Evolutionary conservation across 2,113 vertebrate species (phyloP).

Genomic region (Peromyscus californicus): DNA sequence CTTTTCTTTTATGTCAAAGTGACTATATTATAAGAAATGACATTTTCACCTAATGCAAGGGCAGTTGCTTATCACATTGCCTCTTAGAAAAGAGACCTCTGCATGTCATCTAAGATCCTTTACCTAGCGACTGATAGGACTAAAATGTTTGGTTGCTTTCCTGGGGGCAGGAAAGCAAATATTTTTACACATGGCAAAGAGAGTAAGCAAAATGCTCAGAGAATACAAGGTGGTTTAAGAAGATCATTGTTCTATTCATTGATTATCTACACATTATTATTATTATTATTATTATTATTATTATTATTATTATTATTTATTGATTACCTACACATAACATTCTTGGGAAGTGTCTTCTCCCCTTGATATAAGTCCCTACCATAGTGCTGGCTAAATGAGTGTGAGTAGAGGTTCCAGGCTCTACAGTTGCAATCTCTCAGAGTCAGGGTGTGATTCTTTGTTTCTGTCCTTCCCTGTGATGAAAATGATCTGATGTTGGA

Average conservation of each 20-base stretch:
- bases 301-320: not conserved
- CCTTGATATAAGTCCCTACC: too few species aligned
- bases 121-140: not conserved
- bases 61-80: not conserved
- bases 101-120: not conserved
- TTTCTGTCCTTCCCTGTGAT: not conserved
- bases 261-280: too few species aligned
- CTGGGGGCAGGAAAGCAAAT: not conserved
- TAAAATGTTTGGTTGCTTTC: not conserved
- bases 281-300: too few species aligned
- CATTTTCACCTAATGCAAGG: not conserved
- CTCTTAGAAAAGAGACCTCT: not conserved
- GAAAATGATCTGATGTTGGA: not conserved
- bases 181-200: not conserved
- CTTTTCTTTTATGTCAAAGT: not conserved
- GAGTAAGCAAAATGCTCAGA: not conserved
- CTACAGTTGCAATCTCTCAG: not conserved
- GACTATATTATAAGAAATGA: not conserved
- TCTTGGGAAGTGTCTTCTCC: not conserved
- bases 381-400: not conserved
- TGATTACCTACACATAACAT: too few species aligned
- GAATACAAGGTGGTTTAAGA: not conserved
- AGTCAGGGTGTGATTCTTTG: not conserved
- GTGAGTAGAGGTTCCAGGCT: not conserved
- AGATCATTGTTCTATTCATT: not conserved